Conservation (phyloP, 2,888 invertebrate genomes). For the Augiades crinisus region DNA sequence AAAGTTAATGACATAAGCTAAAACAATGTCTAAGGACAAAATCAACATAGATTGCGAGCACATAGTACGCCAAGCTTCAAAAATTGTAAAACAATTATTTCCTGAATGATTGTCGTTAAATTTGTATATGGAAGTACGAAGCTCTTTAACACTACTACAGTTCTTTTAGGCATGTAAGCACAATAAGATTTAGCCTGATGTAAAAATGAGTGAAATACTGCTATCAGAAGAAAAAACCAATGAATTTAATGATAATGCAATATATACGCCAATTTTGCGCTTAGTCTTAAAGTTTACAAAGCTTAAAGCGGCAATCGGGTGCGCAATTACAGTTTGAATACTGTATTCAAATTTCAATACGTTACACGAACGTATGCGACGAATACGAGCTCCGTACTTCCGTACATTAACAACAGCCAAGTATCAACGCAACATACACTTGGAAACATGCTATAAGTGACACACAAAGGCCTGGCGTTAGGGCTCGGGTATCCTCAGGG, state of each 20-base stretch:
- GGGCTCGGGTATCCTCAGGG: constrained; percentile 53
- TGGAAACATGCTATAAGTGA: constrained; percentile 74
- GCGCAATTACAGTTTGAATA: background rate
- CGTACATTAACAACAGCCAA: constrained; percentile 33
- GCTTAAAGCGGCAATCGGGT: background rate
- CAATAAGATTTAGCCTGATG: background rate
- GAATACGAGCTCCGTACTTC: constrained; percentile 12
- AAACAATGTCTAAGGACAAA: constrained; percentile 30
- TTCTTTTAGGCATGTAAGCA: background rate
- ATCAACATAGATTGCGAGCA: constrained; percentile 15
- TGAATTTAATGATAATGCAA: no score
- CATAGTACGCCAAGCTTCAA: constrained; percentile 14
- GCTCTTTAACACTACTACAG: background rate
- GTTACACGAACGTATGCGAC: background rate
- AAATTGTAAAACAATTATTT: background rate
- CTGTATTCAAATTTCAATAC: constrained; percentile 2
- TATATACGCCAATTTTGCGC: background rate
- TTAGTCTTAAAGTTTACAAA: background rate
- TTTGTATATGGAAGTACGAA: constrained; percentile 11
- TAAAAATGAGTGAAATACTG: background rate
- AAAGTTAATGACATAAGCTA: constrained; percentile 59
- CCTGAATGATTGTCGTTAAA: no score
- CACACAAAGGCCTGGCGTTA: constrained; percentile 76
- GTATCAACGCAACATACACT: constrained; percentile 49
- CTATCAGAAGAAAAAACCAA: background rate